Evolutionary conservation across 2,113 vertebrate species (phyloP).

Genomic region (Alethe diademata): DNA sequence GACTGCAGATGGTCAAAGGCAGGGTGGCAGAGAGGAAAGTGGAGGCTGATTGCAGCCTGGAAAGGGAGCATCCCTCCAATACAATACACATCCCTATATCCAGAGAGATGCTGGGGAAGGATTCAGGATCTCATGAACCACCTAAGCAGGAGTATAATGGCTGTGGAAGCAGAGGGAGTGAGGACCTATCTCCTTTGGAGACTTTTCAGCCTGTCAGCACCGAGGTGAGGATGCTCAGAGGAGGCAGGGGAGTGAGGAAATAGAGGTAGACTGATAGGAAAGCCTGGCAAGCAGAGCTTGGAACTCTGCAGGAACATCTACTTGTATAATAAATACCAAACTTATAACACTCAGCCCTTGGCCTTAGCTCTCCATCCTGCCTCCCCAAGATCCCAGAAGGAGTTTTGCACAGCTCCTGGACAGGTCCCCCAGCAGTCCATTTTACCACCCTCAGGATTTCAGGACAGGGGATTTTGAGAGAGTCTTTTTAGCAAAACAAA

Average conservation of each 20-base stretch:
- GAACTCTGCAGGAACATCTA: background rate
- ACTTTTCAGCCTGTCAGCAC: background rate
- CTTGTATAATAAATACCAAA: background rate
- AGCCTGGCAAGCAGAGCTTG: background rate
- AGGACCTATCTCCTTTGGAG: background rate
- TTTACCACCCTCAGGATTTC: background rate
- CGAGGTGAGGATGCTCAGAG: background rate
- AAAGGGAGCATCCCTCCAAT: background rate
- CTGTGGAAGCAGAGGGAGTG: background rate
- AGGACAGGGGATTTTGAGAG: background rate
- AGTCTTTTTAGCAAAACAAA: background rate
- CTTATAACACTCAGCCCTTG: fast-evolving
- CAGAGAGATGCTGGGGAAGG: background rate
- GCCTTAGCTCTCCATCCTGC: background rate
- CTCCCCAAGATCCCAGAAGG: background rate
- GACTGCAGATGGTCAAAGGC: background rate
- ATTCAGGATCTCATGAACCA: background rate
- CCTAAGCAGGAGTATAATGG: background rate
- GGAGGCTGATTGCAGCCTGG: background rate
- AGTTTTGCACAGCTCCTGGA: background rate
- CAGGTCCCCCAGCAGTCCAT: background rate
- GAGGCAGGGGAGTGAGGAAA: background rate
- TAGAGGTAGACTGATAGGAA: background rate
- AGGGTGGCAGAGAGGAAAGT: background rate
- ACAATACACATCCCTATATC: background rate